Base-by-base conservation (phyloP, 2,797 vertebrate genomes). In the Chaunax sp. region DNA sequence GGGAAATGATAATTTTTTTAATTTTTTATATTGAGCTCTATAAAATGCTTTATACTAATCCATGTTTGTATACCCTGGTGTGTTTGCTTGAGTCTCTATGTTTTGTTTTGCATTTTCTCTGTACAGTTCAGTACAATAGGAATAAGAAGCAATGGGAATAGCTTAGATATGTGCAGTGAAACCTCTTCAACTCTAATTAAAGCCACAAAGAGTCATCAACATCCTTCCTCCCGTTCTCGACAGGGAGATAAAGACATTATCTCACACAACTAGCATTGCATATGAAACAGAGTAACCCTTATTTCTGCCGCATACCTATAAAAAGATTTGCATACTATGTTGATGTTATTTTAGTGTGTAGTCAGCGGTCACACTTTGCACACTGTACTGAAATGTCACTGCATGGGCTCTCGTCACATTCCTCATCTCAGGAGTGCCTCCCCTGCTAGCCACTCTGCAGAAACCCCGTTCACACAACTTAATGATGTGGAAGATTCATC, bases 401-500 rank as follows among this genome's bases (percentile, higher is more conserved):
- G 64, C 74, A 70, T 60, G 68, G 41, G 35, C 61, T 77, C 64
- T 75, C 26, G 30, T 86, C 62, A 80, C 67, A 84, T 83, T 73
- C 47, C 53, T 86, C 72, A 66, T 86, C 73, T 77, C 63, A 76
- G 80, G 75, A 22, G 67, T 58, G 46, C 71, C 58, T 69, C 70
- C 76, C 77, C 77, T 67, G 68, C 76, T 57, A 63, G 53, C 72
- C 54, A 43, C 77, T 70, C 80, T 18, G 35, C 72, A 82, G 72
- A 84, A 79, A 64, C 60, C 80, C 64, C 53, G 67, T 80, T 84
- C 82, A 78, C 73, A 82, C 74, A 18, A 52, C 81, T 64, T 89
- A 90, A 90, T 85, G 83, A 82, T 85, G 81, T 80, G 79, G 74
- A 89, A 86, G 83, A 90, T 83, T 85, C 82, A 88, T 88, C 76